These are phyloP conservation scores for Tetranychus truncatus DNA, from an alignment of 2,888 invertebrate genomes.

Conservation along the genomic window DNA sequence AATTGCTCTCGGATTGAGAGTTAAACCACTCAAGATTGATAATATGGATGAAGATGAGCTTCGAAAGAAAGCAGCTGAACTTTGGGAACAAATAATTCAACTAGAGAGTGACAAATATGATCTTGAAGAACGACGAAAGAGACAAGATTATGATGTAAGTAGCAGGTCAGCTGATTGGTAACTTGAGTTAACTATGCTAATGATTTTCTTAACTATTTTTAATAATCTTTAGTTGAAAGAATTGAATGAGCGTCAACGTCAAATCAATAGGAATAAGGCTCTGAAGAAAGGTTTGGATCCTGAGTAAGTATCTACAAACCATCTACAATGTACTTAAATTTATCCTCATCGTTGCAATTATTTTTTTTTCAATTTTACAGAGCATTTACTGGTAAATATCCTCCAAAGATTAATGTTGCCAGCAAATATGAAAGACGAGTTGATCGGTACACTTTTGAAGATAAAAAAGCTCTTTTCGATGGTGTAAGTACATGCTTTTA, in stretches of 20 bases:
- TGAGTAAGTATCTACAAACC: slow-evolving; percentile 38
- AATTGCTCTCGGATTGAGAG: slow-evolving; percentile 83
- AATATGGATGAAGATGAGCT: slow-evolving; percentile 55
- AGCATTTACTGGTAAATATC: slow-evolving; percentile 87
- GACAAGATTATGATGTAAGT: slow-evolving; percentile 93
- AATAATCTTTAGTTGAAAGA: slow-evolving; percentile 64
- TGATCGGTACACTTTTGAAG: slow-evolving; percentile 86
- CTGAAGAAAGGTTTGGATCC: slow-evolving; percentile 88
- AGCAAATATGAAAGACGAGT: slow-evolving; percentile 97
- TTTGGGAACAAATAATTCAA: slow-evolving; percentile 83
- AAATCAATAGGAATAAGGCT: slow-evolving; percentile 93
- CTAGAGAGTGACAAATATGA: slow-evolving; percentile 96
- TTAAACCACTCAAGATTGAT: slow-evolving; percentile 71
- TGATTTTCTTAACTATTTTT: too few species aligned
- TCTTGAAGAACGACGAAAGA: slow-evolving; percentile 92
- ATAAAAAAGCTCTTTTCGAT: slow-evolving; percentile 87
- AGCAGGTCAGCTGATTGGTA: too few species aligned
- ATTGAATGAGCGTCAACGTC: slow-evolving; percentile 94
- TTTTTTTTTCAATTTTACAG: slow-evolving; percentile 1
- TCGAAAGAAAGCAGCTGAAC: slow-evolving; percentile 65
- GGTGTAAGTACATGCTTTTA: slow-evolving; percentile 51
- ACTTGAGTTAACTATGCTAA: too few species aligned
- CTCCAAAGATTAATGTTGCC: slow-evolving; percentile 94
- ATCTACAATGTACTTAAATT: not conserved
- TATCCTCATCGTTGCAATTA: not conserved